Conservation (phyloP, 2,113 vertebrate species). For the Eulemur macaco region DNA sequence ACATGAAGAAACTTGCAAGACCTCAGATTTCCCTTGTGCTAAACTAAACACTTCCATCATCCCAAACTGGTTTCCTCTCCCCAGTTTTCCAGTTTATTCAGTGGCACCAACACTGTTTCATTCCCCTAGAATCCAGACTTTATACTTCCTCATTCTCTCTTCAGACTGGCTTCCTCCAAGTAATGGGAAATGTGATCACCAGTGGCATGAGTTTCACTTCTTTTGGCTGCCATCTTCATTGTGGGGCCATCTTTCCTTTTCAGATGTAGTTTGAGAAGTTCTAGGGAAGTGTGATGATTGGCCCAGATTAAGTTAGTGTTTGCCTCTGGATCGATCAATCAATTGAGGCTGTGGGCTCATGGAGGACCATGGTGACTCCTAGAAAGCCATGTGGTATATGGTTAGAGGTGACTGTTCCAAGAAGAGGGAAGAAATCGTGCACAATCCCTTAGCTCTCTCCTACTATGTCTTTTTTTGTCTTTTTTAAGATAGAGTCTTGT, state of each 20-base stretch:
- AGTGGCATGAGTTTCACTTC: neutral
- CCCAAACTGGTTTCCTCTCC: neutral
- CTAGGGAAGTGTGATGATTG: neutral
- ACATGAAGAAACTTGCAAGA: neutral
- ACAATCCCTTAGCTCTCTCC: neutral
- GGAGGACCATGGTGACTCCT: neutral
- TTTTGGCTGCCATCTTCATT: neutral
- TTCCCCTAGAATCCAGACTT: neutral
- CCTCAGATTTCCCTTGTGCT: neutral
- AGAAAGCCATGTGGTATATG: neutral
- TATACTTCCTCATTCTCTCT: neutral
- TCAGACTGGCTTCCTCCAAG: neutral
- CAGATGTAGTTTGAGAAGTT: constrained; percentile 38
- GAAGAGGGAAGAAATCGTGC: neutral
- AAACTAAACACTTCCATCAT: neutral
- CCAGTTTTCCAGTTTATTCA: neutral
- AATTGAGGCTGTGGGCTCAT: neutral
- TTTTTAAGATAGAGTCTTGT: no score
- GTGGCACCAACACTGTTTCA: neutral
- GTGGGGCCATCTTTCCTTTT: neutral
- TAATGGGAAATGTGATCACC: neutral
- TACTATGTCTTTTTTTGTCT: neutral
- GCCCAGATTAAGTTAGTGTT: neutral
- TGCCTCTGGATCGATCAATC: neutral
- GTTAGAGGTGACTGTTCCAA: neutral